These are phyloP conservation scores for Palythoa caribaeorum DNA, from an alignment of 92 coral and sea anemone genomes.

Conservation along the genomic window DNA sequence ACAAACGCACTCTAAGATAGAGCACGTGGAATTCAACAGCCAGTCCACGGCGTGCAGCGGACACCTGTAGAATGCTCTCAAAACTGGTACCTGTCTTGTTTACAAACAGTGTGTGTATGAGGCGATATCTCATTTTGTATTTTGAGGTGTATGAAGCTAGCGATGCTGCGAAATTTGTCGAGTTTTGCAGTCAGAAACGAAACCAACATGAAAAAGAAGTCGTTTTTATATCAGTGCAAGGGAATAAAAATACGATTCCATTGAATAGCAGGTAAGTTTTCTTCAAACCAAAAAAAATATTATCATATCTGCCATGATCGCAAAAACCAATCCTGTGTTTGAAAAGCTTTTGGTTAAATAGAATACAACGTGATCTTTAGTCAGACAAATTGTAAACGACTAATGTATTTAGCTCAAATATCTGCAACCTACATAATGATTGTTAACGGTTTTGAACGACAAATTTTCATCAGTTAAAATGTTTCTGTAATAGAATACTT, in stretches of 20 bases:
- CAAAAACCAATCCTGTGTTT: background rate
- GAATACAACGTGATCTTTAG: background rate
- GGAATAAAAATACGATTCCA: background rate
- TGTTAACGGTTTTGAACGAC: background rate
- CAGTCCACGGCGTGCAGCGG: background rate
- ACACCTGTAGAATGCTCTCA: background rate
- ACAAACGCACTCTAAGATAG: too few relatives aligned
- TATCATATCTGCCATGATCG: background rate
- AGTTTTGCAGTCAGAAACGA: background rate
- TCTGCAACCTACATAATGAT: background rate
- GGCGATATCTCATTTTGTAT: background rate
- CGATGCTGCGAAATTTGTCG: background rate
- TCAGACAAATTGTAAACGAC: background rate
- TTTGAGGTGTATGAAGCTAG: background rate
- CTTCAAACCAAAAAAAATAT: background rate
- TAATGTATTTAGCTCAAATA: background rate
- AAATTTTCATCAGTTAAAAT: background rate
- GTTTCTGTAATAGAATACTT: background rate
- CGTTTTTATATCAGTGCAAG: background rate
- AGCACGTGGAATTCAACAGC: too few relatives aligned
- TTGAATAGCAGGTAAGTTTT: background rate
- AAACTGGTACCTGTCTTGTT: constrained; percentile 6
- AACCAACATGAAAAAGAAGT: background rate
- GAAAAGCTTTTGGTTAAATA: background rate
- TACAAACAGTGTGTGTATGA: constrained; percentile 9